Base-by-base conservation (phyloP, 2,888 invertebrate species). In the Tridacna crocea region DNA sequence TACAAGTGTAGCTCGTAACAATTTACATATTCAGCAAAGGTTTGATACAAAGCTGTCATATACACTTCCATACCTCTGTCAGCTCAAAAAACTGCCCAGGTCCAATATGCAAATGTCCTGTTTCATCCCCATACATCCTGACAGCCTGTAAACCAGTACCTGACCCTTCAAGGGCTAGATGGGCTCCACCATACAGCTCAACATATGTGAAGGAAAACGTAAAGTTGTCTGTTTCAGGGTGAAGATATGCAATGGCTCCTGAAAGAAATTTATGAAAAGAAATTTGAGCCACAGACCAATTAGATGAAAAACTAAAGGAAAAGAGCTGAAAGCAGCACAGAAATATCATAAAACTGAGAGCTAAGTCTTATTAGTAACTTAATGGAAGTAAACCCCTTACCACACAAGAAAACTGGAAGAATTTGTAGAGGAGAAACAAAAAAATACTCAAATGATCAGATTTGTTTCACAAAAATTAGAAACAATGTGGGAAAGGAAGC, bases 131-230 rank as follows among this genome's bases (percentile, higher is more conserved):
- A 26, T 89, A 85, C 51, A 90, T 81, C 48, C 77, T 75, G 15
- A 81, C 68, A 27, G 89, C 75, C 55, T 77, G 81, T 15, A 91
- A 63, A 24, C 55, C 85, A 13, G 88, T 88, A 6, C 80, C 60
- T 12, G 61, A 80, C 24, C 89, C 88, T 19, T 27, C 77, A 17
- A 88, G 78, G 13, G 87, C 80, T 46, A 91, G 83, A 66, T 91
- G 91, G 1, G 91, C 89, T 15, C 88, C 88, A 6, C 91, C 90
- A 63, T 91, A 91, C 36, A 91, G 47, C 77, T 91, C 91, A 65
- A 91, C 75, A 26, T 89, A 77, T 12, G 89, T 89, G 80, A 91
- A 90, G 13, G 79, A 77, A 77, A 82, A 90, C 11, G 75, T 77
- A 76, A 81, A 87, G 75, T 66, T 79, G 75, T 83, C 83, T 12